A percentile compares a stretch with the other conserved stretches of the same genome.
phyloP scores from a whole-genome alignment of 2,797 vertebrate species.

The Sternarchorhynchus goeldii region DNA sequence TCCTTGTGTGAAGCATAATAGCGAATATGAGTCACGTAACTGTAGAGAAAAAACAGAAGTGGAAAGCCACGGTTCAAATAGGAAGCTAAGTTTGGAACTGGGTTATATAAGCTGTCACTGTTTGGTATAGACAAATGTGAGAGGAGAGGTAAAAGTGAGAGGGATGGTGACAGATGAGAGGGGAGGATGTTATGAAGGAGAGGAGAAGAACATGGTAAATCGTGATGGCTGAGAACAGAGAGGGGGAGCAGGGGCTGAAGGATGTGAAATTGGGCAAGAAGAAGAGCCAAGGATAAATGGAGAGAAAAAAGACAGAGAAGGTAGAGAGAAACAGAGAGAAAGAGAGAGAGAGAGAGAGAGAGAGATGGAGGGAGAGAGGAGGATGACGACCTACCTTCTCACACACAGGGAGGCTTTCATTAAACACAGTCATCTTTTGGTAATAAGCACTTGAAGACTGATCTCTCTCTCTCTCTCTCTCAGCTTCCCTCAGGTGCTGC shows the following conservation, averaged over 20 bases:
- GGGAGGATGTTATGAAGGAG: slow-evolving; percentile 41
- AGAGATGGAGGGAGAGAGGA: slow-evolving; percentile 49
- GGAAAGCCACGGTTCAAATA: slow-evolving; percentile 69
- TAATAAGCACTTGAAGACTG: slow-evolving; percentile 62
- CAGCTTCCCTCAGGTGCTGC: slow-evolving; percentile 77
- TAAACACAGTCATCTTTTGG: slow-evolving; percentile 62
- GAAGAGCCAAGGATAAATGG: slow-evolving; percentile 37
- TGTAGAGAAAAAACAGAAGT: slow-evolving; percentile 64
- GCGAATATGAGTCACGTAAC: slow-evolving; percentile 79
- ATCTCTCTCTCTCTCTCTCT: slow-evolving; percentile 58
- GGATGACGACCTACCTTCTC: slow-evolving; percentile 51
- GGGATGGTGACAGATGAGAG: slow-evolving; percentile 49
- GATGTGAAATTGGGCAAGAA: not conserved
- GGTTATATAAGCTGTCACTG: slow-evolving; percentile 75
- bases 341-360: slow-evolving; percentile 47
- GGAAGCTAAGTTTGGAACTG: slow-evolving; percentile 71
- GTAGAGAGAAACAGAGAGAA: slow-evolving; percentile 44
- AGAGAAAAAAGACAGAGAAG: slow-evolving; percentile 48
- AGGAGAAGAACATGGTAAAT: slow-evolving; percentile 37
- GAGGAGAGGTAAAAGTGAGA: slow-evolving; percentile 52
- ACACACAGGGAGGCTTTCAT: slow-evolving; percentile 60
- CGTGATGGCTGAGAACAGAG: slow-evolving; percentile 7
- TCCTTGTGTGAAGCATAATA: slow-evolving; percentile 71
- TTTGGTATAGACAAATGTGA: slow-evolving; percentile 69
- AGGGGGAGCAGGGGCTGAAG: not conserved